Evolutionary conservation across 2,797 vertebrate species (phyloP), one percentile per base, ranked within the genome.

Genomic region (Oreortyx pictus): DNA sequence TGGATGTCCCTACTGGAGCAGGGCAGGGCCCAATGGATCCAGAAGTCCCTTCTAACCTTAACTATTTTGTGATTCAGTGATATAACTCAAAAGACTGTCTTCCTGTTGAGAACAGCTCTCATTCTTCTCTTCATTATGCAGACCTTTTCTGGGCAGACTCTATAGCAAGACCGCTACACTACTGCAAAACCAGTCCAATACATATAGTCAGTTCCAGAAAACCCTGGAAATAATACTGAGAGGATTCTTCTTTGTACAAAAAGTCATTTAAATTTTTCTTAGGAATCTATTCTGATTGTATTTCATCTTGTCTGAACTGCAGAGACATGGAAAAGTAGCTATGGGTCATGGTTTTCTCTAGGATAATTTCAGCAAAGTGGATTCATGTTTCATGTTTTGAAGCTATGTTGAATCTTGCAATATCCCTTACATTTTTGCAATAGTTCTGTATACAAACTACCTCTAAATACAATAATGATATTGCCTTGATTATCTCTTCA

Each of bases 261-360:
- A 65, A 3, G 17, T 20, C 5, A 65, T 62, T 62, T 82, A 49
- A n/a, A 79, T 82, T 93, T 0, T 72, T 88, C 88, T 90, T 61
- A 76, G 65, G 35, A 43, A 67, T 92, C 9, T 89, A 5, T 64
- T 89, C 56, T 82, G 78, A 60, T 72, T 66, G 43, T 52, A 83
- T 94, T 95, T 90, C 73, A 35, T 82, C n/a, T 72, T 79, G 27
- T 88, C 71, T 86, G 57, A 91, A 89, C 54, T 91, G 25, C 41
- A 86, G 73, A 92, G 60, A 76, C 47, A 71, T 29, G 52, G 60
- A 57, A 82, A 93, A 93, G 62, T 47, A 81, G 29, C 88, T 77
- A 20, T 4, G 76, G 5, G 8, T 89, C 35, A 80, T 88, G 43
- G 73, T 7, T 50, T 64, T 73, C 59, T 81, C 5, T 24, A 64